Base-by-base conservation (phyloP, 2,888 invertebrate species). In the Drosophila kuntzei region DNA sequence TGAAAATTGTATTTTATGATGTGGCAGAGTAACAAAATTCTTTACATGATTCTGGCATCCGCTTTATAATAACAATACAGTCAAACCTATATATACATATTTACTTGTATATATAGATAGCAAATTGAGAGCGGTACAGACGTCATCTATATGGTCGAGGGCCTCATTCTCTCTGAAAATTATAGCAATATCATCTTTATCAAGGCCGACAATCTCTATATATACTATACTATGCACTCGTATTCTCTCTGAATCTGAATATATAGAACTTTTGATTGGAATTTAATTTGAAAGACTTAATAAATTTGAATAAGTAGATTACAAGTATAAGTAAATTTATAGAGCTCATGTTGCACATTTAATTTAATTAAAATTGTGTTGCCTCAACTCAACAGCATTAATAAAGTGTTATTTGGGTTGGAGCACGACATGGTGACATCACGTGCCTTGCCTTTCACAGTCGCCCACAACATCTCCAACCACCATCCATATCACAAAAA, bases 381-480 rank as follows among this genome's bases (percentile, higher is more conserved):
- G 61, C 61, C 51, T 29, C 66, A 58, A 37, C 14, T 41, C 41
- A 41, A 41, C 39, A 47, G 49, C 57, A 57, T 64, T 79, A 79
- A 80, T 74, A 59, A 74, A 79, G 57, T 77, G 71, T 67, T 80
- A 59, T 76, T 77, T 41, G 69, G 63, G 54, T 47, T 70, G 72
- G 62, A 71, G 57, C 79, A 77, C 79, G 79, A 67, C 70, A 77
- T 50, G 85, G 77, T 83, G 87, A 87, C 87, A 84, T 87, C 83
- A 83, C 78, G 63, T 78, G 69, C 50, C 55, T 49, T 66, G 71
- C 67, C 65, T 74, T 71, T 60, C 59, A 60, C 61, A 60, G 41
- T 50, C 78, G 70, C 81, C 84, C 73, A 84, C 84, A 61, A 76
- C 65, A 71, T 53, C 60, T 50, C 58, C 46, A 57, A 58, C 62